phyloP scores from a whole-genome alignment of 2,797 vertebrate species.

The Pteronotus mesoamericanus region DNA sequence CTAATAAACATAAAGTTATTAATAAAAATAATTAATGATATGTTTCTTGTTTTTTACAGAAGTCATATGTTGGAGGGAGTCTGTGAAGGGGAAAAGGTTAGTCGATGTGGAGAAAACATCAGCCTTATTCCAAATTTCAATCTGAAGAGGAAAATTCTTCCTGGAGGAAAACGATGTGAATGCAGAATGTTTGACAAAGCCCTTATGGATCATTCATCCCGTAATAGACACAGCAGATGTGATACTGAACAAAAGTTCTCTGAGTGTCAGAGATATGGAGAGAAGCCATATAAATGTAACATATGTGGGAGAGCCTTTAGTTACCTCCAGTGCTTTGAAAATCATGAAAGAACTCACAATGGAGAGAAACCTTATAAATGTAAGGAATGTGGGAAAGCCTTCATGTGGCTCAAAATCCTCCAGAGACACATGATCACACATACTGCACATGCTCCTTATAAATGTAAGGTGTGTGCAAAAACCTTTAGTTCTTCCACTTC shows the following conservation, averaged over 20 bases:
- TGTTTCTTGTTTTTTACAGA: not conserved
- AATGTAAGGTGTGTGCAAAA: not conserved
- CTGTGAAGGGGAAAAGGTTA: not conserved
- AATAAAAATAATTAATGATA: not conserved
- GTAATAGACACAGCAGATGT: not conserved
- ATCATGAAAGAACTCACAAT: not conserved
- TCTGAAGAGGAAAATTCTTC: not conserved
- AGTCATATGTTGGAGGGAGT: not conserved
- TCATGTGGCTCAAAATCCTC: not conserved
- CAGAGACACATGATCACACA: not conserved
- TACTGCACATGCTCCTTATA: not conserved
- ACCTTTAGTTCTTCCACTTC: not conserved
- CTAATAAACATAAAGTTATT: not conserved
- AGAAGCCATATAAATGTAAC: not conserved
- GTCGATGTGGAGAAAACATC: not conserved
- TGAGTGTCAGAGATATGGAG: not conserved
- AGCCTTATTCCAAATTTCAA: not conserved
- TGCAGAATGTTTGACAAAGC: not conserved
- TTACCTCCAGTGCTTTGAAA: not conserved
- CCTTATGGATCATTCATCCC: not conserved
- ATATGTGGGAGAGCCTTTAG: not conserved
- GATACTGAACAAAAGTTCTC: not conserved
- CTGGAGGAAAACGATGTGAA: not conserved
- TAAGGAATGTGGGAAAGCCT: not conserved
- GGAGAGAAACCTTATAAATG: not conserved